These are phyloP conservation scores for Bucco capensis DNA, from an alignment of 2,113 vertebrate genomes.

Conservation along the genomic window DNA sequence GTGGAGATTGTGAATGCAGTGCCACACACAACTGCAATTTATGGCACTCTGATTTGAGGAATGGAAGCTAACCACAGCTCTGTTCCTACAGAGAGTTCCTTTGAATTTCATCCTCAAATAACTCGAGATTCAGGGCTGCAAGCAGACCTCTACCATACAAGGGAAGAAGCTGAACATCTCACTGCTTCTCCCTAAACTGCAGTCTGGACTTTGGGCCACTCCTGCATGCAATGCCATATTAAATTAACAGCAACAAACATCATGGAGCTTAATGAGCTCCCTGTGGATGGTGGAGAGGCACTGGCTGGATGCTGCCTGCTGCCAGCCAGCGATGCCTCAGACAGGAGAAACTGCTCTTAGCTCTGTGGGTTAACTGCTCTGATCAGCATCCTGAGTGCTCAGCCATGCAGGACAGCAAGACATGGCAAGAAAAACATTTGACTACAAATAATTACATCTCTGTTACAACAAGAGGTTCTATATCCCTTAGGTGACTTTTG, in stretches of 20 bases:
- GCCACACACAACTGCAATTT: not conserved
- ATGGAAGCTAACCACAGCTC: not conserved
- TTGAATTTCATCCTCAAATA: not conserved
- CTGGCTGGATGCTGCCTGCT: not conserved
- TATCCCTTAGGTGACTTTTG: not conserved
- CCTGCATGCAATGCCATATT: not conserved
- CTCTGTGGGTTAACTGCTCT: not conserved
- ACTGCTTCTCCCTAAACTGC: not conserved
- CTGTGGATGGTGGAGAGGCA: not conserved
- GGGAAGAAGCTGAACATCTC: not conserved
- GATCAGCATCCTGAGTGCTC: not conserved
- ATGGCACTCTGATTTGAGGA: not conserved
- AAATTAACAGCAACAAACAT: conserved; percentile 23
- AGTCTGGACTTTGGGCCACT: not conserved
- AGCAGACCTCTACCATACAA: not conserved
- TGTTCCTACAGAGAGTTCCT: not conserved
- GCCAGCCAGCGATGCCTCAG: not conserved
- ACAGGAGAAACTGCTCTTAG: not conserved
- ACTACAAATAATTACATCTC: not conserved
- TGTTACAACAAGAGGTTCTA: not conserved
- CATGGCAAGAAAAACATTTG: not conserved
- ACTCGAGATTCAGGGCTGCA: not conserved
- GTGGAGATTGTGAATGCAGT: not conserved
- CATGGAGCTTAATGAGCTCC: conserved; percentile 13
- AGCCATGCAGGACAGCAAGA: not conserved